Evolutionary conservation across 2,113 vertebrate genomes (phyloP).

Genomic region (Lipotes vexillifer): DNA sequence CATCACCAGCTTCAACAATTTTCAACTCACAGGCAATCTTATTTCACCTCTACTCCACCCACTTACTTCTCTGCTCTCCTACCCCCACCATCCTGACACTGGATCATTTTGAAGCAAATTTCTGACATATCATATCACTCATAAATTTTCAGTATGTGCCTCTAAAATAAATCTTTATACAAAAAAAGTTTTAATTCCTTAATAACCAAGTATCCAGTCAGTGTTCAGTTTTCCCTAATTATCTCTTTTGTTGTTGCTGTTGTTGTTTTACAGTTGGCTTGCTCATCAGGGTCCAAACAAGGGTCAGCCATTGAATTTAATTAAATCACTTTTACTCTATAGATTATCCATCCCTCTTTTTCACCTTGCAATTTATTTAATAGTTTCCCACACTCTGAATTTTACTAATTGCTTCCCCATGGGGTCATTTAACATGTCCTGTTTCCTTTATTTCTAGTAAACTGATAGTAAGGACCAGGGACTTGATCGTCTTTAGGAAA

Average conservation of each 20-base stretch:
- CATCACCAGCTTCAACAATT: not conserved
- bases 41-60: not conserved
- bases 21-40: not conserved
- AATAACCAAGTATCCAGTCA: not conserved
- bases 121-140: not conserved
- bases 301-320: not conserved
- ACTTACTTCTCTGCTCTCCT: not conserved
- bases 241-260: not conserved
- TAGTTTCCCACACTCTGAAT: not conserved
- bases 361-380: not conserved
- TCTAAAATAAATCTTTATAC: constrained; percentile 7
- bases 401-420: not conserved
- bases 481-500: not conserved
- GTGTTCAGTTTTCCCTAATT: not conserved
- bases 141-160: not conserved
- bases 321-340: not conserved
- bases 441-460: not conserved
- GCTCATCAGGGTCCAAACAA: not conserved
- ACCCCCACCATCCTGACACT: not conserved
- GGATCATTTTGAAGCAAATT: constrained; percentile 25
- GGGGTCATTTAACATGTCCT: not conserved
- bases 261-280: not conserved
- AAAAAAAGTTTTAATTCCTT: not conserved
- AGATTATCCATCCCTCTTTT: not conserved
- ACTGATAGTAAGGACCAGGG: not conserved